Conservation (phyloP, 2,888 invertebrate genomes). For the Subacronicta megacephala region DNA sequence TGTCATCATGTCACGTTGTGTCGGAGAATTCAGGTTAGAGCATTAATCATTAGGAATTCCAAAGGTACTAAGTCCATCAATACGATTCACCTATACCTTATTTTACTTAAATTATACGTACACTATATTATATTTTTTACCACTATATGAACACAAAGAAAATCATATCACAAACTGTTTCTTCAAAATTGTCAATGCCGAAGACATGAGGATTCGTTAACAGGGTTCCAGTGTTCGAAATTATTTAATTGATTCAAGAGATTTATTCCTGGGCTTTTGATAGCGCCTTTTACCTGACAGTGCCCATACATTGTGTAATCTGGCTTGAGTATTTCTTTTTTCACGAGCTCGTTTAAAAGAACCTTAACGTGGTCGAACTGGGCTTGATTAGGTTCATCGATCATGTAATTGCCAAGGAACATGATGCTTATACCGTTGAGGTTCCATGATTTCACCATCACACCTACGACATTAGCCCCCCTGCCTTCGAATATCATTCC, state of each 20-base stretch:
- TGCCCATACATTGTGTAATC: slow-evolving; percentile 72
- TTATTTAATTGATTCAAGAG: slow-evolving; percentile 63
- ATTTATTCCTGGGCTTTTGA: slow-evolving; percentile 69
- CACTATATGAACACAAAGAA: background rate
- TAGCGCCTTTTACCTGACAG: slow-evolving; percentile 71
- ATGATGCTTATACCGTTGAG: slow-evolving; percentile 70
- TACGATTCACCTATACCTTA: too few relatives aligned
- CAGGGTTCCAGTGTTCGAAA: slow-evolving; percentile 71
- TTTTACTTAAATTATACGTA: background rate
- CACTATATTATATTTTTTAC: background rate
- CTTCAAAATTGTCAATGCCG: slow-evolving; percentile 18
- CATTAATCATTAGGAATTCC: background rate
- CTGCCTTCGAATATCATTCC: slow-evolving; percentile 80
- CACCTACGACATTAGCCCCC: slow-evolving; percentile 76
- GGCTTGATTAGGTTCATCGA: slow-evolving; percentile 51
- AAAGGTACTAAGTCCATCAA: background rate
- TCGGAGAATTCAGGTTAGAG: too few relatives aligned
- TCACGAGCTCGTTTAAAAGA: slow-evolving; percentile 68
- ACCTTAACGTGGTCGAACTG: slow-evolving; percentile 73
- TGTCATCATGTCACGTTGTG: too few relatives aligned
- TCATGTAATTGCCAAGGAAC: slow-evolving; percentile 78
- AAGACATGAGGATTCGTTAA: slow-evolving; percentile 60
- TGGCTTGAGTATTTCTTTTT: slow-evolving; percentile 60
- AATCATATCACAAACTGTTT: background rate
- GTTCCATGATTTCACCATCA: slow-evolving; percentile 73